A percentile compares a stretch with the other conserved stretches of the same genome.
Evolutionary conservation across 2,888 invertebrate species (phyloP).

Genomic region (Trissoscelio sp.): DNA sequence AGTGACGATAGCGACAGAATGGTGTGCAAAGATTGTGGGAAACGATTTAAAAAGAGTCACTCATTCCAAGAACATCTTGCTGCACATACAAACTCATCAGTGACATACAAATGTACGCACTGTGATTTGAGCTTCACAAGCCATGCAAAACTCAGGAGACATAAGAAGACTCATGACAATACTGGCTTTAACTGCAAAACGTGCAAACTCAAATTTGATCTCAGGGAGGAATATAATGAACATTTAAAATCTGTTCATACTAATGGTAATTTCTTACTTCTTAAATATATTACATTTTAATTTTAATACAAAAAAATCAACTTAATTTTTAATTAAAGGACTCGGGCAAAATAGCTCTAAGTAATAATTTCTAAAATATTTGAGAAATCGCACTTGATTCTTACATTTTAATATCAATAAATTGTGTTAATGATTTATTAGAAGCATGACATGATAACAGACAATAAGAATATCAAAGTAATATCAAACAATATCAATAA

Average conservation of each 20-base stretch:
- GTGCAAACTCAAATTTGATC: slow-evolving; percentile 84
- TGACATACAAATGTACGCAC: slow-evolving; percentile 84
- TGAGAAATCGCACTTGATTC: no score
- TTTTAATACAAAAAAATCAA: no score
- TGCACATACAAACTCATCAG: slow-evolving; percentile 83
- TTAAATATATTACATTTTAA: no score
- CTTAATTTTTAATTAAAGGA: no score
- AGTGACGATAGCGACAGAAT: slow-evolving; percentile 79
- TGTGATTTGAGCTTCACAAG: slow-evolving; percentile 85
- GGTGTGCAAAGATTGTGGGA: slow-evolving; percentile 84
- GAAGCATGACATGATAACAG: no score
- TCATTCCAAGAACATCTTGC: slow-evolving; percentile 86
- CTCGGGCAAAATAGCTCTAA: no score
- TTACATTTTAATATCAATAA: no score
- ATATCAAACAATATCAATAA: no score
- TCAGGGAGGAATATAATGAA: slow-evolving; percentile 84
- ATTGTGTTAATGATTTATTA: no score
- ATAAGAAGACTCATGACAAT: slow-evolving; percentile 82
- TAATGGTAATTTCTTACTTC: slow-evolving; percentile 33
- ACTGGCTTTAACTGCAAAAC: slow-evolving; percentile 66
- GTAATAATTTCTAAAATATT: no score
- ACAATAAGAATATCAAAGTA: no score
- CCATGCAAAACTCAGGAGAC: slow-evolving; percentile 84
- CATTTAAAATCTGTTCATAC: slow-evolving; percentile 84
- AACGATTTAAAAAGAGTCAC: slow-evolving; percentile 85